Evolutionary conservation across 2,797 vertebrate genomes (phyloP), one percentile per base, ranked within the genome.

Genomic region (Labroides dimidiatus): DNA sequence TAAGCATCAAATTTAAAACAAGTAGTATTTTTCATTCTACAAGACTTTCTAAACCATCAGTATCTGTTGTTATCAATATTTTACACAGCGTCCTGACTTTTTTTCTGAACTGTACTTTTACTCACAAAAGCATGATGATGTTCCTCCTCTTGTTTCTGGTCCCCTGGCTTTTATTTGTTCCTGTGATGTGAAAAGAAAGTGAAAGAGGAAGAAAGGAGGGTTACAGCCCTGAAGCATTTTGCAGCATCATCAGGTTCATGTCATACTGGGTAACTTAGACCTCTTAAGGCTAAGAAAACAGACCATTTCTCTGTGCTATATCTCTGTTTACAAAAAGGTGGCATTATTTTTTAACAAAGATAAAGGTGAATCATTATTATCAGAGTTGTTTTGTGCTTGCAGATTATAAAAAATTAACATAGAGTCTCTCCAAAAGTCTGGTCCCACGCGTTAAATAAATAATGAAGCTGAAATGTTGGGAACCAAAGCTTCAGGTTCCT

Each of bases 201-300:
- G 50, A 78, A 65, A 45, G 59, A 62, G 51, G 39, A 67, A 39
- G n/a, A n/a, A 27, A 72, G 19, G 44, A 55, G 37, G 61, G 48
- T 68, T 51, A 51, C n/a, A 37, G 41, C 63, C 72, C 66, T 27
- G 44, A 20, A 43, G 65, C 37, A 0, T 44, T 69, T 61, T 44
- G 37, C 68, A 52, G 52, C 64, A 44, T 74, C 52, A 39, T 68
- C 51, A 58, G 71, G 55, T 68, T 76, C 24, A 53, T 58, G 72
- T 69, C 67, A 52, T 12, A 49, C 13, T 0, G 10, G 19, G 17
- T 4, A 10, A 37, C 24, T 63, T 42, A 14, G 6, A 69, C 42
- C 37, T 56, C 58, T 64, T 30, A 56, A 19, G 41, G 53, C 63
- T 62, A 11, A 27, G 41, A 21, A 53, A 53, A 61, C 3, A 27